Conservation (phyloP, 2,888 invertebrate species). For the Tipula vernalis region DNA sequence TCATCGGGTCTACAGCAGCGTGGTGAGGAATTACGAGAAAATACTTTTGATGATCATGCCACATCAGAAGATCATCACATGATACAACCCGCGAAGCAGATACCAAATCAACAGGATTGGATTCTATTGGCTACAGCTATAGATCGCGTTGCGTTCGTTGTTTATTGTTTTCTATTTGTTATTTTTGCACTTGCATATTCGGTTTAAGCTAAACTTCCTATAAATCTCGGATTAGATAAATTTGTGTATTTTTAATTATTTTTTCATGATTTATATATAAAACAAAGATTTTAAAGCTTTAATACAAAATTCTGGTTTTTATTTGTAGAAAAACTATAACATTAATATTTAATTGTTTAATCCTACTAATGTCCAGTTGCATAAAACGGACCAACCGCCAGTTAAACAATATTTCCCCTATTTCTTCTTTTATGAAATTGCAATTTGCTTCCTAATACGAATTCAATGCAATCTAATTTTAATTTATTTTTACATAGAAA, state of each 20-base stretch:
- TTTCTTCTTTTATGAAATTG: no score
- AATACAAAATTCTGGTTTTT: not conserved
- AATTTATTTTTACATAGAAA: no score
- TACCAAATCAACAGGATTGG: slow-evolving; percentile 45
- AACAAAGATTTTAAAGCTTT: not conserved
- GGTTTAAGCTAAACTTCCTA: slow-evolving; percentile 22
- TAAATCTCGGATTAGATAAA: not conserved
- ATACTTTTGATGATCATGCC: slow-evolving; percentile 31
- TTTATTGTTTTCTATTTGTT: slow-evolving; percentile 42
- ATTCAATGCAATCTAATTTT: no score
- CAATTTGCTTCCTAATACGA: no score
- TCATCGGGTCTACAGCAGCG: slow-evolving; percentile 10
- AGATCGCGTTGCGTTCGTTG: slow-evolving; percentile 45
- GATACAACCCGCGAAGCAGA: slow-evolving; percentile 19
- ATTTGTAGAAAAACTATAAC: no score
- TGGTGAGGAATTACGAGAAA: slow-evolving; percentile 36
- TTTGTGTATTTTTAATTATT: not conserved
- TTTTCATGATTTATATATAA: not conserved
- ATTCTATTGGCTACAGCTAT: slow-evolving; percentile 47
- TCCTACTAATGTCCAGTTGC: no score
- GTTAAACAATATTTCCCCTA: no score
- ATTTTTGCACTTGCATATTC: slow-evolving; percentile 40
- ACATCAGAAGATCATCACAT: slow-evolving; percentile 33
- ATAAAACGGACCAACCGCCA: no score
- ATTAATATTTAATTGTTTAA: no score